Percentiles rank a stretch among this genome's conserved stretches.
These are phyloP conservation scores for Campoletis sonorensis DNA, from an alignment of 1,140 invertebrate genomes.

Conservation along the genomic window DNA sequence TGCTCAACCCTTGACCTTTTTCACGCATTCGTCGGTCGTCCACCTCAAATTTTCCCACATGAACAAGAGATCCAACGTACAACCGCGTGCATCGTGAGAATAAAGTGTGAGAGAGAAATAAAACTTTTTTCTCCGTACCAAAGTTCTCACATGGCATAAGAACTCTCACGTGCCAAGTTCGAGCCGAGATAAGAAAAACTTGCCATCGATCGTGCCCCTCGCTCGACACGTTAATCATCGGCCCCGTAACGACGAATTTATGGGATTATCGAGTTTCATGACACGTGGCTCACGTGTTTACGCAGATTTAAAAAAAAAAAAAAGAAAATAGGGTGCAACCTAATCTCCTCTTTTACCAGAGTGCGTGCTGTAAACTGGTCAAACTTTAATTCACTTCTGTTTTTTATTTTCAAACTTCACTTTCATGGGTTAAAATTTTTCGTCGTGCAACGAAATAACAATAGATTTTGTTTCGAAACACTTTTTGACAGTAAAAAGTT, in stretches of 20 bases:
- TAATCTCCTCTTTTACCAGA: neutral
- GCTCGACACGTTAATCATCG: neutral
- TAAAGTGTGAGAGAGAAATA: neutral
- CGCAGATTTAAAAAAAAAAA: neutral
- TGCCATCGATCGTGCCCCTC: neutral
- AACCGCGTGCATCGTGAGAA: neutral
- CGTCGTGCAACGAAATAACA: no score
- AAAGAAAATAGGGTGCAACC: neutral
- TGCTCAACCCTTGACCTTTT: slow-evolving; percentile 59
- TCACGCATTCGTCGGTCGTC: slow-evolving; percentile 52
- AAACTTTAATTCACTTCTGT: no score
- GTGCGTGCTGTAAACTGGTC: neutral
- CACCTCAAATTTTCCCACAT: slow-evolving; percentile 49
- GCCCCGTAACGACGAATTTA: neutral
- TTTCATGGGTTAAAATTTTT: no score
- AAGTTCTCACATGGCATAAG: neutral
- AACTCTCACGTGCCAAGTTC: neutral
- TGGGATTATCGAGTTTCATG: neutral
- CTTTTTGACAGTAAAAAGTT: no score
- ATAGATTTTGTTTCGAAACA: no score
- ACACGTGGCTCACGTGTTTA: neutral
- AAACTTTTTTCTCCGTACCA: neutral
- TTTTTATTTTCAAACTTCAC: no score
- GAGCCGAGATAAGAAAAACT: neutral
- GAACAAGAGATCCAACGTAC: neutral